Conservation (phyloP, 2,797 vertebrate genomes). For the Ctenopoma kingsleyae region DNA sequence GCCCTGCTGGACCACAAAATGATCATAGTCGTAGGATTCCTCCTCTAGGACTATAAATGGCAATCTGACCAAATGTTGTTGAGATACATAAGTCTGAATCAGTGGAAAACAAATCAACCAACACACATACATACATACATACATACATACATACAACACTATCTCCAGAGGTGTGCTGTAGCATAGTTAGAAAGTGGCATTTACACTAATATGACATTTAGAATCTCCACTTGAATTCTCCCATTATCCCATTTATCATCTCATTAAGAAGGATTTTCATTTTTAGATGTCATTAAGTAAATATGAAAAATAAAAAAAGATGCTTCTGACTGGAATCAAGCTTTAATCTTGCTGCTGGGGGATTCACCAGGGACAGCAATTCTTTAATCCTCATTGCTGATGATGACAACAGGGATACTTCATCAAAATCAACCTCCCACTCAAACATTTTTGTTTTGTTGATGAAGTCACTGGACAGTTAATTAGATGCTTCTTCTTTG, state of each 20-base stretch:
- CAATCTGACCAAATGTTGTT: not conserved
- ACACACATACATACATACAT: too few relatives aligned
- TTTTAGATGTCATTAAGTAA: constrained; percentile 24
- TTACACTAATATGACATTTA: constrained; percentile 7
- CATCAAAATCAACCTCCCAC: constrained; percentile 51
- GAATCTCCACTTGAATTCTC: not conserved
- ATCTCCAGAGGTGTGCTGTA: not conserved
- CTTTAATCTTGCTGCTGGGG: not conserved
- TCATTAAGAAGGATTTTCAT: constrained; percentile 29
- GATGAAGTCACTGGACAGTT: constrained; percentile 51
- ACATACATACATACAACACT: too few relatives aligned
- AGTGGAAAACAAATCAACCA: not conserved
- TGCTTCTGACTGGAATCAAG: not conserved
- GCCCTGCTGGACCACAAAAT: not conserved
- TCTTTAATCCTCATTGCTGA: constrained; percentile 29
- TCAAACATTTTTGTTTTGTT: constrained; percentile 39
- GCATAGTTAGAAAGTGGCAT: not conserved
- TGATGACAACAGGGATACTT: constrained; percentile 41
- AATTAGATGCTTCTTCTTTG: constrained; percentile 48
- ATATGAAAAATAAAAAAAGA: constrained; percentile 16
- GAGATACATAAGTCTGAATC: not conserved
- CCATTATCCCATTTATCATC: not conserved
- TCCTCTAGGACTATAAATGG: not conserved
- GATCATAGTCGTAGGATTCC: too few relatives aligned
- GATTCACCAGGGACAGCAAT: constrained; percentile 17